Conservation (phyloP, 2,888 invertebrate genomes). For the Apamea epomidion region DNA sequence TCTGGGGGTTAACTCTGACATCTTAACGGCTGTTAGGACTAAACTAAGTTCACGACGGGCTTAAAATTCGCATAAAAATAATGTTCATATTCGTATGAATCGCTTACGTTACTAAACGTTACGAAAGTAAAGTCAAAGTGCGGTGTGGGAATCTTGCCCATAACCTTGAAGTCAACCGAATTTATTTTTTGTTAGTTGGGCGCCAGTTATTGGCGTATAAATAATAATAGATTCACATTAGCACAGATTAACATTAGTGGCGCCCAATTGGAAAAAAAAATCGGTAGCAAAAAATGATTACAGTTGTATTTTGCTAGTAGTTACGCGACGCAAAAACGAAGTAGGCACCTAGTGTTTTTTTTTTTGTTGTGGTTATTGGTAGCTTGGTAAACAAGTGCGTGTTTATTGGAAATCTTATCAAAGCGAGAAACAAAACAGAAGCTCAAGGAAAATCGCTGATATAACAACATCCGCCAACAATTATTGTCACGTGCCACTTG, state of each 20-base stretch:
- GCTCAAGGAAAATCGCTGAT: constrained; percentile 20
- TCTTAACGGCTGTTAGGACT: not conserved
- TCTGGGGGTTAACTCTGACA: not conserved
- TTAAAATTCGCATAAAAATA: not conserved
- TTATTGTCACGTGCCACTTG: constrained; percentile 27
- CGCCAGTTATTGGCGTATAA: not conserved
- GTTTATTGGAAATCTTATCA: constrained; percentile 43
- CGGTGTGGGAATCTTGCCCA: not conserved
- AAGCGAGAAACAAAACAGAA: constrained; percentile 14
- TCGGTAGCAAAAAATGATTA: not conserved
- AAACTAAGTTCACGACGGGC: not conserved
- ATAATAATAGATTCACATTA: not conserved
- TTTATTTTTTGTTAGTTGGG: not conserved
- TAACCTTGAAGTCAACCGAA: not conserved
- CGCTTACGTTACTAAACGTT: too few relatives aligned
- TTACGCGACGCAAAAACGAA: not conserved
- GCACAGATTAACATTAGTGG: not conserved
- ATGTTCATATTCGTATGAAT: not conserved
- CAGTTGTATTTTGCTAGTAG: constrained; percentile 12
- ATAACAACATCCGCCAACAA: constrained; percentile 20
- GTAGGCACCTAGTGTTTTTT: not conserved
- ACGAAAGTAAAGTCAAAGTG: not conserved
- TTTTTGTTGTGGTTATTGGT: not conserved
- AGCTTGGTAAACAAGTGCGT: constrained; percentile 17
- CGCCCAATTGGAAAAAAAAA: constrained; percentile 28